Percentiles rank a stretch among this genome's conserved stretches.
phyloP scores from a whole-genome alignment of 2,113 vertebrate species.

The Porphyrio hochstetteri region DNA sequence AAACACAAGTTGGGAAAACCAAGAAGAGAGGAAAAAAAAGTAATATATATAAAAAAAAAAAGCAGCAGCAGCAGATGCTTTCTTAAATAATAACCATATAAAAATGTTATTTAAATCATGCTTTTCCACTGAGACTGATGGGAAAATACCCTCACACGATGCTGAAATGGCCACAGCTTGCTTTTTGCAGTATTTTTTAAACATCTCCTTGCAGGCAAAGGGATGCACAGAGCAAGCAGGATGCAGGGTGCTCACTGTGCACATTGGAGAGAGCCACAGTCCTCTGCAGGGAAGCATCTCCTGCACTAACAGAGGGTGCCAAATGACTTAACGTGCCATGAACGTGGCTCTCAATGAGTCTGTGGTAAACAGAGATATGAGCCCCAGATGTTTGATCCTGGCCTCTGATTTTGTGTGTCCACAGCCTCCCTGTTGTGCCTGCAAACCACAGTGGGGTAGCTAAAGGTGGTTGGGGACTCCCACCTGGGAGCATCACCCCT shows the following conservation, averaged over 20 bases:
- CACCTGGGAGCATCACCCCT: not conserved
- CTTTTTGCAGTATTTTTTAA: not conserved
- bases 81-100: conserved; percentile 44
- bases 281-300: not conserved
- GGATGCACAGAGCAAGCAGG: not conserved
- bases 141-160: conserved; percentile 6
- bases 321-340: not conserved
- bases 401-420: not conserved
- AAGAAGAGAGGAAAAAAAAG: not conserved
- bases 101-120: conserved; percentile 55
- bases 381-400: not conserved
- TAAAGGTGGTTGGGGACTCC: not conserved
- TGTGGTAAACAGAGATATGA: not conserved
- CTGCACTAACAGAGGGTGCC: not conserved
- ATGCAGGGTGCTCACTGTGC: accelerated
- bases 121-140: not conserved
- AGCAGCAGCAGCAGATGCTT: not conserved
- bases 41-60: no score
- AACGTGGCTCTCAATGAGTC: not conserved
- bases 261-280: not conserved
- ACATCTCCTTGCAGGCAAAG: not conserved
- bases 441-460: accelerated
- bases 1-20: conserved; percentile 15
- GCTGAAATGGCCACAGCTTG: not conserved
- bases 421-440: not conserved